phyloP scores from a whole-genome alignment of 2,113 vertebrate species.

The Sturnus vulgaris region DNA sequence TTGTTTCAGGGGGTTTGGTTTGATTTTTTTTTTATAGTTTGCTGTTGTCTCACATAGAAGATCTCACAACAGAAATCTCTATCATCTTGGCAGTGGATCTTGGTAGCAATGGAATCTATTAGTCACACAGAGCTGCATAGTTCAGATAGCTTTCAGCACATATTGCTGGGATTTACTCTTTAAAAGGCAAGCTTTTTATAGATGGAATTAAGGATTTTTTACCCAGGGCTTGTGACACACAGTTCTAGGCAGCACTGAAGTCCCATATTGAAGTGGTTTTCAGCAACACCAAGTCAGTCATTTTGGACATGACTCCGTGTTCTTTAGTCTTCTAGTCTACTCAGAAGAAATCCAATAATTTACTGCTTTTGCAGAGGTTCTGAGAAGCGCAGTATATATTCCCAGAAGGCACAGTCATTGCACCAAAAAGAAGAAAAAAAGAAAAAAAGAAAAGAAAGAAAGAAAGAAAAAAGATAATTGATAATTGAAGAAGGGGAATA shows the following conservation, averaged over 20 bases:
- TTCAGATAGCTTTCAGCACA: not conserved
- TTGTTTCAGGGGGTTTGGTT: rapidly evolving
- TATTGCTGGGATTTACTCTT: not conserved
- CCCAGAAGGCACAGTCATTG: not conserved
- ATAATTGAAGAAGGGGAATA: rapidly evolving
- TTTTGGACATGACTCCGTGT: not conserved
- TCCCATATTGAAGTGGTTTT: not conserved
- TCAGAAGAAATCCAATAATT: not conserved
- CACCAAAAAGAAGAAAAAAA: not conserved
- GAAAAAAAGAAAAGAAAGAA: not conserved
- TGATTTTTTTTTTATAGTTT: not conserved
- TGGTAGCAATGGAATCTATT: not conserved
- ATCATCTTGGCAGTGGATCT: not conserved
- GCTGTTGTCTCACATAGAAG: not conserved
- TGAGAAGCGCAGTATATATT: not conserved
- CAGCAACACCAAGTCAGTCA: not conserved
- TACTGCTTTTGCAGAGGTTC: not conserved
- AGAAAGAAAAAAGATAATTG: no score
- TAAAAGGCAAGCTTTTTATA: constrained; percentile 6
- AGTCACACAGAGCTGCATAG: constrained; percentile 5
- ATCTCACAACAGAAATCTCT: not conserved
- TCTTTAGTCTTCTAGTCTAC: not conserved
- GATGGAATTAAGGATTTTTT: not conserved
- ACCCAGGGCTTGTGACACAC: not conserved
- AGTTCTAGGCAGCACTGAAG: not conserved